Evolutionary conservation across 2,888 invertebrate species (phyloP).

Genomic region (Rhaphigaster nebulosa): DNA sequence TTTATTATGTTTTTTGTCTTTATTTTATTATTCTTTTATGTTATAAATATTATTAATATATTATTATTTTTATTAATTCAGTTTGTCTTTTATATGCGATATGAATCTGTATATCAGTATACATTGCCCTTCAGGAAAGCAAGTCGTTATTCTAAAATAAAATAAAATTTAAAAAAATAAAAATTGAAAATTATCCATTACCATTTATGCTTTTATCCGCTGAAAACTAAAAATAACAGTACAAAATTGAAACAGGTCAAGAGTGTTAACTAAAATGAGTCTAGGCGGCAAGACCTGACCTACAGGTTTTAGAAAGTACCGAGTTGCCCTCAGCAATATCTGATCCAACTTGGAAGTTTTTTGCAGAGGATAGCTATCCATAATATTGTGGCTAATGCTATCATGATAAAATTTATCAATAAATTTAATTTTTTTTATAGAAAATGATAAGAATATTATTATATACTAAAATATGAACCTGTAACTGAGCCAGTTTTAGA

Average conservation of each 20-base stretch:
- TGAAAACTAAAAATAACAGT: background rate
- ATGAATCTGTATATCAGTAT: no score
- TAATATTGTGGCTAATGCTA: background rate
- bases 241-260: background rate
- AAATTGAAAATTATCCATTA: background rate
- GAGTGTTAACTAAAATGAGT: background rate
- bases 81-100: no score
- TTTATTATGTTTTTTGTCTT: no score
- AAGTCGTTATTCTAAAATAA: no score
- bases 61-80: no score
- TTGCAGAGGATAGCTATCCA: background rate
- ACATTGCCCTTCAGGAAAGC: no score
- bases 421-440: background rate
- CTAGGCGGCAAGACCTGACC: background rate
- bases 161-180: no score
- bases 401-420: background rate
- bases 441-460: no score
- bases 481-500: no score
- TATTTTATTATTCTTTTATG: no score
- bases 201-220: background rate
- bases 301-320: constrained; percentile 25
- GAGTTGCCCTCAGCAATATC: constrained; percentile 30
- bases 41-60: no score
- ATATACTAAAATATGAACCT: no score
- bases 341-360: background rate